phyloP scores from a whole-genome alignment of 2,113 vertebrate genomes.

The Equus quagga region DNA sequence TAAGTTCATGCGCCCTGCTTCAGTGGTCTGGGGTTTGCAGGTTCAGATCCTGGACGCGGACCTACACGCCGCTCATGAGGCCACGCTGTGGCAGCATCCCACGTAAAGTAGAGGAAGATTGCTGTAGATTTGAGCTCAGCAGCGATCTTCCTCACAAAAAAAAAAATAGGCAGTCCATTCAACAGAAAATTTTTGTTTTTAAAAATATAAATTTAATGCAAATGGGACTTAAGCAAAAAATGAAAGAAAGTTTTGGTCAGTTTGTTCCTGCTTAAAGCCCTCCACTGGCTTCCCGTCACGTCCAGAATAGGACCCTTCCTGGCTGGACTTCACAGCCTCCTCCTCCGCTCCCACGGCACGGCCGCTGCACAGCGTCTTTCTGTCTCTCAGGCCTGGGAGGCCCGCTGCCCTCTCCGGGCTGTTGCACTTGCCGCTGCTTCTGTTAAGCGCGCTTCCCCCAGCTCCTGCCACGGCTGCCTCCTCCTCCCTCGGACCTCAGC shows the following conservation, averaged over 20 bases:
- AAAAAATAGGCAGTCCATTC: background rate
- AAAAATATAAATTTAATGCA: background rate
- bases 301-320: background rate
- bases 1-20: no score
- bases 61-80: no score
- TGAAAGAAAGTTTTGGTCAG: background rate
- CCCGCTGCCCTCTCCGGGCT: background rate
- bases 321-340: fast-evolving
- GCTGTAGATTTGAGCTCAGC: no score
- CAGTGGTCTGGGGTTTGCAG: no score
- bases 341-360: fast-evolving
- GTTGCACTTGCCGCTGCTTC: background rate
- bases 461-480: background rate
- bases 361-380: background rate
- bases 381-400: background rate
- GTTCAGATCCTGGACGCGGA: no score
- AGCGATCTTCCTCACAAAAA: no score
- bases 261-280: background rate
- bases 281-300: background rate
- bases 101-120: no score
- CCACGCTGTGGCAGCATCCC: no score
- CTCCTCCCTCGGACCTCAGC: background rate
- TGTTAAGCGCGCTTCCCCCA: background rate
- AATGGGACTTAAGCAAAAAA: background rate
- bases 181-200: background rate